Conservation (phyloP, 2,888 invertebrate species). For the Idaea dimidiata region DNA sequence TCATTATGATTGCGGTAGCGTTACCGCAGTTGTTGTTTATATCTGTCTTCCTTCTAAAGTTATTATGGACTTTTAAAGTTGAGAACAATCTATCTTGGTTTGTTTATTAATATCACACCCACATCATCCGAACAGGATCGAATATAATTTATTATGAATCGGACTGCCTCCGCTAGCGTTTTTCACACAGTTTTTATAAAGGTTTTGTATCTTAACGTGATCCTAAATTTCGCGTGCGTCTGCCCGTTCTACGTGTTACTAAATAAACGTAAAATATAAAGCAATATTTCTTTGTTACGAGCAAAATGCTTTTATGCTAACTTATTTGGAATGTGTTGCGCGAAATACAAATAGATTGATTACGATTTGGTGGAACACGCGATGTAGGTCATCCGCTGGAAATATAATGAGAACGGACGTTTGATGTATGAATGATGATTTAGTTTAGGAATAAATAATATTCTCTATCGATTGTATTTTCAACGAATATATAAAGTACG, state of each 20-base stretch:
- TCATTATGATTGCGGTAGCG: too few relatives aligned
- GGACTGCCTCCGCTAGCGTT: background rate
- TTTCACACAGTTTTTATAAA: background rate
- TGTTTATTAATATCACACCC: too few relatives aligned
- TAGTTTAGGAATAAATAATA: background rate
- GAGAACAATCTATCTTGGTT: too few relatives aligned
- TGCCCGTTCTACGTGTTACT: background rate
- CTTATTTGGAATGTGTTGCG: constrained; percentile 2
- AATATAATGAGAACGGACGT: background rate
- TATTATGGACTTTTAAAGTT: too few relatives aligned
- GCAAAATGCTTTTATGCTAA: background rate
- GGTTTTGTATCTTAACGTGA: background rate
- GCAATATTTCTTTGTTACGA: constrained; percentile 3
- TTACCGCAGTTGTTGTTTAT: too few relatives aligned
- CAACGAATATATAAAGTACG: too few relatives aligned
- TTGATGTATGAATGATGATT: background rate
- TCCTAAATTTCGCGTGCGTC: background rate
- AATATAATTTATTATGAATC: too few relatives aligned
- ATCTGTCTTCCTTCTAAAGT: too few relatives aligned
- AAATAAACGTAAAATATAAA: background rate
- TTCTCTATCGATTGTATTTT: background rate
- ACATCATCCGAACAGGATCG: too few relatives aligned
- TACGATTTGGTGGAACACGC: background rate
- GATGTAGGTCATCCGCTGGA: background rate
- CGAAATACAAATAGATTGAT: constrained; percentile 1